Evolutionary conservation across 2,113 vertebrate genomes (phyloP).

Genomic region (Aphelocoma coerulescens): DNA sequence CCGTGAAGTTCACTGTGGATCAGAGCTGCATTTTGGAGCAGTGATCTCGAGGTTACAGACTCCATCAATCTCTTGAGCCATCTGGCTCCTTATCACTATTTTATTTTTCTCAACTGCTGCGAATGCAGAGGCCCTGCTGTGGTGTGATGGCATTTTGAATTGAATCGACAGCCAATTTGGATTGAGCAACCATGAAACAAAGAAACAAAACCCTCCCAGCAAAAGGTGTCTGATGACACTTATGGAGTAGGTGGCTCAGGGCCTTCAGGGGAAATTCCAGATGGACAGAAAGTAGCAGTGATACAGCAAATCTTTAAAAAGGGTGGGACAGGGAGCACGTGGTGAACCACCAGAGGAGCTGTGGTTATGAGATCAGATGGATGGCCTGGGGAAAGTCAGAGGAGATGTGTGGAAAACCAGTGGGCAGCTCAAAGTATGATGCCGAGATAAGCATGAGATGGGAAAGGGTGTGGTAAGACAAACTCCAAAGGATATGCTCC

Average conservation of each 20-base stretch:
- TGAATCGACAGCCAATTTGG: neutral
- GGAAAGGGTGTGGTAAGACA: constrained; percentile 31
- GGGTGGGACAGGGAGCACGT: neutral
- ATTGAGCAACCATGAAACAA: neutral
- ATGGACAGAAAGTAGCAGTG: constrained; percentile 4
- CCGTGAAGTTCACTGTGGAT: neutral
- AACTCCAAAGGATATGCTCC: neutral
- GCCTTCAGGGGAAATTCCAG: constrained; percentile 49
- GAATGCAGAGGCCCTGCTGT: neutral
- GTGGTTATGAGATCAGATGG: constrained; percentile 47
- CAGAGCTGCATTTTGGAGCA: constrained; percentile 3
- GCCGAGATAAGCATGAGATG: neutral
- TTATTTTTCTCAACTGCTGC: neutral
- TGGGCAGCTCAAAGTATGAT: neutral
- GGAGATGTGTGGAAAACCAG: constrained; percentile 14
- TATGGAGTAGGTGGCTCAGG: neutral
- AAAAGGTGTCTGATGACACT: constrained; percentile 17
- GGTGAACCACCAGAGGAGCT: neutral
- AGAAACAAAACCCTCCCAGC: neutral
- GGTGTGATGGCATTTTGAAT: neutral
- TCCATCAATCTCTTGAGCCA: neutral
- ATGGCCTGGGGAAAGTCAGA: neutral
- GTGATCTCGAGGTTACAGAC: neutral
- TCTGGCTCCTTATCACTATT: neutral
- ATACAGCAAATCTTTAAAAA: neutral